phyloP scores from a whole-genome alignment of 2,888 invertebrate species.

The Ophion ventricosus region DNA sequence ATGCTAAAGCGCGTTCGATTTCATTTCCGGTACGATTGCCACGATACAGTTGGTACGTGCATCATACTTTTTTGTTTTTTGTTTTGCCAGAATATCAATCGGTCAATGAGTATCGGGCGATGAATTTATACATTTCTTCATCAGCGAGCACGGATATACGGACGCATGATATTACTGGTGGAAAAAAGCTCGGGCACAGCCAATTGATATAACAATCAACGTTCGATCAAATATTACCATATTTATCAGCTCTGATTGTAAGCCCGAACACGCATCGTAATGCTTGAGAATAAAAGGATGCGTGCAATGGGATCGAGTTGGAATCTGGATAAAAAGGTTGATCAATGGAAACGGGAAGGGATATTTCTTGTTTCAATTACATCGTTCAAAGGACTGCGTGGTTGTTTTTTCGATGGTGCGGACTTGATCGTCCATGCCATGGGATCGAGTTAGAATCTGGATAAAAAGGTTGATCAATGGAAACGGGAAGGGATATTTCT shows the following conservation, averaged over 20 bases:
- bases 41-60: neutral
- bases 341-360: neutral
- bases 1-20: neutral
- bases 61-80: neutral
- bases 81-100: neutral
- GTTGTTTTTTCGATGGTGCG: neutral
- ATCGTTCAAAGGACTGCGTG: neutral
- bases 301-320: neutral
- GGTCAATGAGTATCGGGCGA: neutral
- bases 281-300: neutral
- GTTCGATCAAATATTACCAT: neutral
- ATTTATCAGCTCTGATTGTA: neutral
- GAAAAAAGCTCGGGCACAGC: neutral
- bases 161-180: neutral
- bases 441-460: neutral
- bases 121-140: conserved; percentile 12
- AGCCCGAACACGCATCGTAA: too few species aligned
- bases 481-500: neutral
- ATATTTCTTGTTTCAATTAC: neutral
- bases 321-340: neutral
- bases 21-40: neutral
- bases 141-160: neutral
- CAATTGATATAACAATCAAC: conserved; percentile 21
- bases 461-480: neutral
- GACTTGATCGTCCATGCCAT: too few species aligned